These are phyloP conservation scores for Drosophila ustulata DNA, from an alignment of 2,888 invertebrate species.

Conservation along the genomic window DNA sequence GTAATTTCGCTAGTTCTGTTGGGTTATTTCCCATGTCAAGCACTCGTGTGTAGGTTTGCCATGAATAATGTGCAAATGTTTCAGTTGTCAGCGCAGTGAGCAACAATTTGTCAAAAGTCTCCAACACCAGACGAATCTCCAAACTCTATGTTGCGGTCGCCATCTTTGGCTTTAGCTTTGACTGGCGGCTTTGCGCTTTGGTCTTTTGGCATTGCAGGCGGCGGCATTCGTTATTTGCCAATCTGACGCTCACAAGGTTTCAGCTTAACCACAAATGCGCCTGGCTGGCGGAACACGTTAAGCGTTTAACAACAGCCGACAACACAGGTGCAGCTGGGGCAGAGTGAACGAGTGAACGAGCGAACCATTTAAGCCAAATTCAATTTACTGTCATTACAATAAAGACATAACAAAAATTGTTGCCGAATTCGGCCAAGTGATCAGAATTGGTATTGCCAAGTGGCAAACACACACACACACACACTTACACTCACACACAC, in stretches of 20 bases:
- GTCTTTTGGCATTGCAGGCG: slow-evolving; percentile 29
- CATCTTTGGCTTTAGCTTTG: slow-evolving; percentile 17
- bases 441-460: slow-evolving; percentile 34
- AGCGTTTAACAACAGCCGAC: slow-evolving; percentile 9
- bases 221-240: background rate
- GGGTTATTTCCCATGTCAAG: slow-evolving; percentile 32
- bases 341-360: background rate
- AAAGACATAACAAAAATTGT: slow-evolving; percentile 58
- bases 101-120: slow-evolving; percentile 78
- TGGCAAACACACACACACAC: slow-evolving; percentile 8
- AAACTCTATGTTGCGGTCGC: background rate
- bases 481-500: background rate
- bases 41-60: slow-evolving; percentile 49
- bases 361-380: slow-evolving; percentile 42
- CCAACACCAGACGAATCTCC: slow-evolving; percentile 9
- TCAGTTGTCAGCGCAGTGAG: slow-evolving; percentile 70
- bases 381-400: slow-evolving; percentile 61
- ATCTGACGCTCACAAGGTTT: background rate
- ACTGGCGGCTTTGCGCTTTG: slow-evolving; percentile 51
- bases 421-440: slow-evolving; percentile 30
- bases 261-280: slow-evolving; percentile 4
- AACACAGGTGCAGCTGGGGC: slow-evolving; percentile 33
- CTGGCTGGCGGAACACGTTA: background rate
- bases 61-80: slow-evolving; percentile 60
- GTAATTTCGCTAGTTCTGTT: background rate